A percentile compares a stretch with the other conserved stretches of the same genome.
Evolutionary conservation across 2,888 invertebrate species (phyloP).

Genomic region (Andrena haemorrhoa): DNA sequence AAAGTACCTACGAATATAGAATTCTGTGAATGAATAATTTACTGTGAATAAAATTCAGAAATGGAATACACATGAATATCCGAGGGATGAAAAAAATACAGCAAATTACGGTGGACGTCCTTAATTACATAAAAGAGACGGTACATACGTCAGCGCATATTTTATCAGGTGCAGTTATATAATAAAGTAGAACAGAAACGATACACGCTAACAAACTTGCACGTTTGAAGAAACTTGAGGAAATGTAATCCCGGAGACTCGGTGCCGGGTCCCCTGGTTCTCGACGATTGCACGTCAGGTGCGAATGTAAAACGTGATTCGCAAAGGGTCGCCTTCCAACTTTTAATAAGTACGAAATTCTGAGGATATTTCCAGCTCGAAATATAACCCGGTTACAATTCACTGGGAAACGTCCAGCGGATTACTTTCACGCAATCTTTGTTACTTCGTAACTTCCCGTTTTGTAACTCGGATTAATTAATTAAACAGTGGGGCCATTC

Average conservation of each 20-base stretch:
- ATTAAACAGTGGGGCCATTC: neutral
- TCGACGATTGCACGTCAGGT: constrained; percentile 51
- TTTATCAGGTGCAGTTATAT: constrained; percentile 28
- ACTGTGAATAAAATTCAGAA: too few relatives aligned
- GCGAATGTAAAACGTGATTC: constrained; percentile 62
- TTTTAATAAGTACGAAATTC: constrained; percentile 63
- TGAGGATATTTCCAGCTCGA: constrained; percentile 25
- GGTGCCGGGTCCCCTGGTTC: constrained; percentile 38
- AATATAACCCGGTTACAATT: constrained; percentile 53
- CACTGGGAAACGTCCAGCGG: constrained; percentile 8
- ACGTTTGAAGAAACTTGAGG: constrained; percentile 48
- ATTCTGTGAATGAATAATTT: too few relatives aligned
- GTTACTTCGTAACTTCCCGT: neutral
- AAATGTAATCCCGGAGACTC: constrained; percentile 54
- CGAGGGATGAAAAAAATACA: neutral
- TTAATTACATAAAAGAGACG: constrained; percentile 34
- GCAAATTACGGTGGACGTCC: neutral
- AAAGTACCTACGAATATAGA: neutral
- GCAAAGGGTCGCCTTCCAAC: constrained; percentile 41
- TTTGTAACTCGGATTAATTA: constrained; percentile 12
- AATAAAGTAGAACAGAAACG: constrained; percentile 46
- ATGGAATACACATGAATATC: too few relatives aligned
- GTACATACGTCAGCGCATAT: neutral
- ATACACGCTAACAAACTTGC: constrained; percentile 45
- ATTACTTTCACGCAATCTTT: constrained; percentile 25